Conservation (phyloP, 2,888 invertebrate genomes). For the Lithophane semibrunnea region DNA sequence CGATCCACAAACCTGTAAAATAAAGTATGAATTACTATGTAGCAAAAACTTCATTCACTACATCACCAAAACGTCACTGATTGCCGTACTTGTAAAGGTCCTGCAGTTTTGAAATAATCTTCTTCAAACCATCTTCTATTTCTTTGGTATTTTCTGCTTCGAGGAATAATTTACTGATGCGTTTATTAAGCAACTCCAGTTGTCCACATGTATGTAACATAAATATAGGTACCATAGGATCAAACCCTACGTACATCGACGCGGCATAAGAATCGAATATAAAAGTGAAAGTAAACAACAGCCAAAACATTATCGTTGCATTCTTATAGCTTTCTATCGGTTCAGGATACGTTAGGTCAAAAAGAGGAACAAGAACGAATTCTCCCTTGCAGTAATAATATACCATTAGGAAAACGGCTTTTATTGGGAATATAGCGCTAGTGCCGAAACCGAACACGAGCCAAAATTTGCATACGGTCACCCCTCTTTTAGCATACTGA, state of each 20-base stretch:
- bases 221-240: constrained; percentile 83
- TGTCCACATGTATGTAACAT: constrained; percentile 82
- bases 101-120: constrained; percentile 76
- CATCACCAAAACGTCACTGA: not conserved
- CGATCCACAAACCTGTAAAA: constrained; percentile 74
- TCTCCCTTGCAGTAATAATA: constrained; percentile 71
- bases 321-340: constrained; percentile 73
- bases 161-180: constrained; percentile 72
- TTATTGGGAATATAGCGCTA: constrained; percentile 74
- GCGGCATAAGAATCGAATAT: constrained; percentile 73
- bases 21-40: not conserved
- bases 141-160: constrained; percentile 63
- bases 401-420: constrained; percentile 74
- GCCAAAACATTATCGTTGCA: constrained; percentile 61
- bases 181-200: constrained; percentile 75
- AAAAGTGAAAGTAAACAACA: constrained; percentile 64
- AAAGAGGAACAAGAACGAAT: constrained; percentile 74
- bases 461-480: constrained; percentile 76
- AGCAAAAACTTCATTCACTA: not conserved
- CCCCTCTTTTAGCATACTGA: constrained; percentile 71
- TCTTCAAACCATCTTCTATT: constrained; percentile 71
- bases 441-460: constrained; percentile 67
- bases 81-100: constrained; percentile 74
- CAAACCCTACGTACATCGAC: constrained; percentile 78
- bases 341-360: constrained; percentile 75